A percentile compares a stretch with the other conserved stretches of the same genome.
These are phyloP conservation scores for Tragopan temminckii DNA, from an alignment of 2,797 vertebrate genomes.

Conservation along the genomic window DNA sequence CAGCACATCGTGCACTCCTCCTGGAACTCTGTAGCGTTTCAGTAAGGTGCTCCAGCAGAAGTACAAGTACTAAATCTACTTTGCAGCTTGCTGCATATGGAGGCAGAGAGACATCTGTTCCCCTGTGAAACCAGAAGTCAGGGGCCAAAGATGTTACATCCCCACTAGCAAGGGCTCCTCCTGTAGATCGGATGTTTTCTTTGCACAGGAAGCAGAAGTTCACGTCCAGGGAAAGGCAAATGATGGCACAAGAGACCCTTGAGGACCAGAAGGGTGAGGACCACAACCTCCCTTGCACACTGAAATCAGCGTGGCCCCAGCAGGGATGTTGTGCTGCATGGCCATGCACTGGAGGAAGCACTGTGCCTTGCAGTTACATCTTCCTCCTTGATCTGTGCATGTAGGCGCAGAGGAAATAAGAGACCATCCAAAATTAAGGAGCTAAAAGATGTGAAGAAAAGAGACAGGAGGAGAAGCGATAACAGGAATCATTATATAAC, in stretches of 20 bases:
- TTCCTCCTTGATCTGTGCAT: background rate
- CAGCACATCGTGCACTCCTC: background rate
- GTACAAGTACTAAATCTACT: background rate
- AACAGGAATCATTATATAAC: slow-evolving; percentile 45
- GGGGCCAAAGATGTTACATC: background rate
- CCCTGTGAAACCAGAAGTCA: background rate
- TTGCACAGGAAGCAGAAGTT: fast-evolving
- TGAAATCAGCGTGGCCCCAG: background rate
- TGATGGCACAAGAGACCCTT: background rate
- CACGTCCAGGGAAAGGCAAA: background rate
- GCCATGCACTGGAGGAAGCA: background rate
- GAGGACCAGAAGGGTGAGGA: background rate
- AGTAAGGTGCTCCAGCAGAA: slow-evolving; percentile 7
- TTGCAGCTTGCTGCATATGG: background rate
- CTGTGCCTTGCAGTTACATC: background rate
- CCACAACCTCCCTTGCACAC: background rate
- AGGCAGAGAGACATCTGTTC: background rate
- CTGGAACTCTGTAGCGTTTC: background rate
- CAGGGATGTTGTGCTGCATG: background rate
- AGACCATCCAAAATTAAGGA: slow-evolving; percentile 43
- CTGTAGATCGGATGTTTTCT: background rate
- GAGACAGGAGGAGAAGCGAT: slow-evolving; percentile 12
- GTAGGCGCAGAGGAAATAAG: background rate
- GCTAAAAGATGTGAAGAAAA: slow-evolving; percentile 39
- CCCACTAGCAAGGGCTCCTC: background rate